These are phyloP conservation scores for Poecilobothrus nobilitatus DNA, from an alignment of 2,888 invertebrate genomes.

Conservation along the genomic window DNA sequence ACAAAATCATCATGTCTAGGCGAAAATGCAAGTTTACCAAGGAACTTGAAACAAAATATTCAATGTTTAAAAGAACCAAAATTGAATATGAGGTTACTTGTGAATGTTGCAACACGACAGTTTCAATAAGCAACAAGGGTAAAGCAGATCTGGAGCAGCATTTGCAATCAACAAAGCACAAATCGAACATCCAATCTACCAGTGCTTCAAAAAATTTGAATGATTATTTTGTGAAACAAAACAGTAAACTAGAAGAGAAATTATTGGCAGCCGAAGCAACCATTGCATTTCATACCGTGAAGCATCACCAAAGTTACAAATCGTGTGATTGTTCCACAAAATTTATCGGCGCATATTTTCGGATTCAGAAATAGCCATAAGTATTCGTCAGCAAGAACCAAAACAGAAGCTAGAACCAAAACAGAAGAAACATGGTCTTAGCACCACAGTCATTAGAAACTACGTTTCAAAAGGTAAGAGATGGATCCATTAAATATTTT, in stretches of 20 bases:
- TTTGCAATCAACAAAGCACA: too few species aligned
- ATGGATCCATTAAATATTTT: too few species aligned
- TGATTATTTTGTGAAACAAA: background rate
- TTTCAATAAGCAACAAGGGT: background rate
- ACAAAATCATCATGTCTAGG: background rate
- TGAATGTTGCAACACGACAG: background rate
- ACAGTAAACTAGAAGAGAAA: background rate
- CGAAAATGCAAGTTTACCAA: slow-evolving; percentile 5
- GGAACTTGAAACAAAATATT: background rate
- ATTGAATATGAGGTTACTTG: background rate
- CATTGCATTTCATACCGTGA: slow-evolving; percentile 10
- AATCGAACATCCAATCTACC: slow-evolving; percentile 2
- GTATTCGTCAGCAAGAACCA: too few species aligned
- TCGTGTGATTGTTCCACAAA: slow-evolving; percentile 1
- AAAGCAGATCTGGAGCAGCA: too few species aligned
- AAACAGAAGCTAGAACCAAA: too few species aligned
- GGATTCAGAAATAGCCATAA: too few species aligned
- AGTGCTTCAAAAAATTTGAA: background rate
- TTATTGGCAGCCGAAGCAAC: slow-evolving; percentile 9
- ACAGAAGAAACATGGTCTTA: too few species aligned
- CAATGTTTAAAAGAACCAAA: background rate
- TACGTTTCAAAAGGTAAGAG: too few species aligned
- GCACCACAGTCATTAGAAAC: too few species aligned
- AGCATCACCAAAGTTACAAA: background rate
- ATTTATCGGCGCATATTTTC: background rate